Evolutionary conservation across 35 echinoderm and acorn worm genomes (phyloP), one percentile per base, ranked within the genome.

Genomic region (Ptychodera flava): DNA sequence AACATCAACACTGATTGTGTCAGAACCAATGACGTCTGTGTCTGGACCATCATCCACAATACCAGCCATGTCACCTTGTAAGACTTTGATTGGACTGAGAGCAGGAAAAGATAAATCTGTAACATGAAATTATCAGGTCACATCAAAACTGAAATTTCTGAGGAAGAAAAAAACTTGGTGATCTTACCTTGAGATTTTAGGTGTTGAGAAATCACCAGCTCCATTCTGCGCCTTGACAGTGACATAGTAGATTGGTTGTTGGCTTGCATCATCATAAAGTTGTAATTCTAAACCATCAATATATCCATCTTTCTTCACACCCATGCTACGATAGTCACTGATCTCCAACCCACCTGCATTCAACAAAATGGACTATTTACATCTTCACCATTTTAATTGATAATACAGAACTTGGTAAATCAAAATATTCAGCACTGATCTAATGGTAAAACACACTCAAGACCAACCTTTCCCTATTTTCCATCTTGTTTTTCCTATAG

Each of bases 211-310:
- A 31, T 76, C 83, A 16, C 89, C 82, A 15, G 89, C 89, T 31
- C 89, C 89, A 64, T 90, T 90, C 77, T 85, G 76, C 31, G 83
- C 84, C 78, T 81, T 90, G 28, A 90, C 89, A 33, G 76, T 85
- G 16, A 90, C 78, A 38, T 90, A 90, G 78, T 90, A 90, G 14
- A 90, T 83, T 0, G 89, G 89, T 15, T 80, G 89, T 28, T 83
- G 81, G 28, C 27, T 86, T 6, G 27, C 79, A 33, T 16, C 16
- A 77, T 90, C 89, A 31, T 53, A 79, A 16, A 90, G 35, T 80
- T 78, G 30, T 15, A 90, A 77, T 27, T 84, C 34, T 29, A 90
- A 78, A 1, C 78, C 38, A 29, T 28, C 10, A 28, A 90, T 64
- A 78, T 85, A 78, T 22, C 82, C 35, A 45, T 79, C 31, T 32